phyloP scores from a whole-genome alignment of 2,113 vertebrate species.

The Myanophis thanlyinensis region DNA sequence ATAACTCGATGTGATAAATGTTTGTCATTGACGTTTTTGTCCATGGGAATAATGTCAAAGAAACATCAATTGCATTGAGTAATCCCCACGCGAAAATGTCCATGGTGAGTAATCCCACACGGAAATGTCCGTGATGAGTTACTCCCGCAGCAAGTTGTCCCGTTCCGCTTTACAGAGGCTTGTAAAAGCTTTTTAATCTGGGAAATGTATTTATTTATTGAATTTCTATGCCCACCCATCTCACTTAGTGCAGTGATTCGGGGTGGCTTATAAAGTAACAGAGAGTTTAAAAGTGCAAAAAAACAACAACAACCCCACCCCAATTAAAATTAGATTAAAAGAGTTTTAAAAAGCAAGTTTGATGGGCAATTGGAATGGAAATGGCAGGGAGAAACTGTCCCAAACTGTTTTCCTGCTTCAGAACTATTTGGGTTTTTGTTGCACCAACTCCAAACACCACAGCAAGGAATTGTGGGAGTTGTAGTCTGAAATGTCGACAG shows the following conservation, averaged over 20 bases:
- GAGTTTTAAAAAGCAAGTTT: background rate
- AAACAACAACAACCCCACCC: background rate
- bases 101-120: accelerated
- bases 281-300: background rate
- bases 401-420: background rate
- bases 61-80: background rate
- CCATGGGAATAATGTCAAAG: background rate
- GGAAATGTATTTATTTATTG: background rate
- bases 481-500: background rate
- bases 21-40: background rate
- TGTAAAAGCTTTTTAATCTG: background rate
- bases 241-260: background rate
- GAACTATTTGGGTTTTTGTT: background rate
- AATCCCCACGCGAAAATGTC: background rate
- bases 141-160: no score
- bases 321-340: background rate
- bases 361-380: background rate
- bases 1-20: background rate
- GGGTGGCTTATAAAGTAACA: background rate
- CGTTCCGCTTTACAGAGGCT: background rate
- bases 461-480: background rate
- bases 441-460: background rate
- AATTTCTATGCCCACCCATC: background rate
- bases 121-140: background rate
- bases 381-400: background rate